Percentiles rank a stretch among this genome's conserved stretches.
Conservation (phyloP, 2,888 invertebrate species). For the Ectemnius cavifrons region DNA sequence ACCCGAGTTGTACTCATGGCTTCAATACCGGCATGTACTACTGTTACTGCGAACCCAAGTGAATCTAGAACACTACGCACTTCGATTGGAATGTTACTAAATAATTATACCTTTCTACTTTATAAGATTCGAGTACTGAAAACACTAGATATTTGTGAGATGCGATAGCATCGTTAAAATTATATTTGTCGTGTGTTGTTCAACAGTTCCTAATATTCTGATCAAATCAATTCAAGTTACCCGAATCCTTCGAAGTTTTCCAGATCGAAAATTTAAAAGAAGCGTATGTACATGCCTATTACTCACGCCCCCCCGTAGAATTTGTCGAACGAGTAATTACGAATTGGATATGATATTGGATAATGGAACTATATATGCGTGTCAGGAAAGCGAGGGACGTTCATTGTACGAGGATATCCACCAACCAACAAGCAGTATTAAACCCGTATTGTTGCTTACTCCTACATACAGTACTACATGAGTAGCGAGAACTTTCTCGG, state of each 20-base stretch:
- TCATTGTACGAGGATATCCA: too few relatives aligned
- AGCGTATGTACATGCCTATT: too few relatives aligned
- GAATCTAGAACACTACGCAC: not conserved
- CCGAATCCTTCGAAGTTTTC: too few relatives aligned
- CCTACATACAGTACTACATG: slow-evolving; percentile 28
- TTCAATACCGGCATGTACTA: slow-evolving; percentile 15
- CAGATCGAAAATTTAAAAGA: too few relatives aligned
- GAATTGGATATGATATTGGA: not conserved
- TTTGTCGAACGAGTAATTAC: too few relatives aligned
- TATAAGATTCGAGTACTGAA: not conserved
- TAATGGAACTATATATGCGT: slow-evolving; percentile 7
- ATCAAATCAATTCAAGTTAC: too few relatives aligned
- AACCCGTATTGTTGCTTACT: slow-evolving; percentile 51
- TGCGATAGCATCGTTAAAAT: too few relatives aligned
- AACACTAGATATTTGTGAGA: too few relatives aligned
- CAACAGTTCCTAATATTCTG: too few relatives aligned
- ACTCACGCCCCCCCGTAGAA: too few relatives aligned
- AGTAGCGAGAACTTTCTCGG: slow-evolving; percentile 32
- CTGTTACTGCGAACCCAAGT: not conserved
- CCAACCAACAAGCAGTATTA: slow-evolving; percentile 40
- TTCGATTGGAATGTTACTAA: slow-evolving; percentile 8
- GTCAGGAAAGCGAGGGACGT: too few relatives aligned
- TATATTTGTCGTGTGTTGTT: too few relatives aligned
- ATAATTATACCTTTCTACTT: slow-evolving; percentile 5
- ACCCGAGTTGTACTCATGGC: slow-evolving; percentile 19